phyloP scores from a whole-genome alignment of 30 jellyfish, hydroid and myxozoan genomes.

The Cassiopea xamachana region DNA sequence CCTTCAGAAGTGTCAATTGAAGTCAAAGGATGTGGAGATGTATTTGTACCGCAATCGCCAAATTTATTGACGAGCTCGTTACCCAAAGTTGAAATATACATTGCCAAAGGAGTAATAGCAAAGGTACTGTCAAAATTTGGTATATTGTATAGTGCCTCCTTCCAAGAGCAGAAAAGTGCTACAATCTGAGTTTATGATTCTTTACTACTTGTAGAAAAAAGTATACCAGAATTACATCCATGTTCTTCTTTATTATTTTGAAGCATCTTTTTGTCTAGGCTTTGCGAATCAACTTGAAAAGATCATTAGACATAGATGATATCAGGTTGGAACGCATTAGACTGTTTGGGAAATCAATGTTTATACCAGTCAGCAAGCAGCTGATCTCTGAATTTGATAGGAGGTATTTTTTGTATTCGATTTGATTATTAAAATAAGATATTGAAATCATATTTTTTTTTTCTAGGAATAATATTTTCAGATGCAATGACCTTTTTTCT shows the following conservation, averaged over 20 bases:
- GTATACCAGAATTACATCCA: too few relatives aligned
- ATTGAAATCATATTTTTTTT: not conserved
- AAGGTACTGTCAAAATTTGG: conserved; percentile 62
- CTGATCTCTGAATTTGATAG: conserved; percentile 10
- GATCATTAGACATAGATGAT: conserved; percentile 82
- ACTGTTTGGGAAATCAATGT: conserved; percentile 76
- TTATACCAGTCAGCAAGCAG: conserved; percentile 16
- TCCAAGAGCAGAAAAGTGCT: too few relatives aligned
- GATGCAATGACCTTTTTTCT: too few relatives aligned
- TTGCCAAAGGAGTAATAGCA: conserved; percentile 79
- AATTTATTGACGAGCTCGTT: conserved; percentile 74
- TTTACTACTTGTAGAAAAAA: too few relatives aligned
- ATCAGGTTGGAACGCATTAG: conserved; percentile 73
- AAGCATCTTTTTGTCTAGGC: conserved; percentile 42
- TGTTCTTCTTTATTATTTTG: not conserved
- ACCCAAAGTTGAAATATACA: conserved; percentile 40
- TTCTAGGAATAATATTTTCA: not conserved
- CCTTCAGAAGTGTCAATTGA: conserved; percentile 82
- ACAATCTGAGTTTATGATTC: too few relatives aligned
- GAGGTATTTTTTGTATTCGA: not conserved
- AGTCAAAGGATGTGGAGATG: conserved; percentile 69
- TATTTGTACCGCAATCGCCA: conserved; percentile 71
- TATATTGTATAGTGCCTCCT: too few relatives aligned
- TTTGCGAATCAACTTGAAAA: conserved; percentile 57
- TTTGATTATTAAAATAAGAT: too few relatives aligned